Conservation (phyloP, 1,140 invertebrate species). For the Drosophila kepulauana region DNA sequence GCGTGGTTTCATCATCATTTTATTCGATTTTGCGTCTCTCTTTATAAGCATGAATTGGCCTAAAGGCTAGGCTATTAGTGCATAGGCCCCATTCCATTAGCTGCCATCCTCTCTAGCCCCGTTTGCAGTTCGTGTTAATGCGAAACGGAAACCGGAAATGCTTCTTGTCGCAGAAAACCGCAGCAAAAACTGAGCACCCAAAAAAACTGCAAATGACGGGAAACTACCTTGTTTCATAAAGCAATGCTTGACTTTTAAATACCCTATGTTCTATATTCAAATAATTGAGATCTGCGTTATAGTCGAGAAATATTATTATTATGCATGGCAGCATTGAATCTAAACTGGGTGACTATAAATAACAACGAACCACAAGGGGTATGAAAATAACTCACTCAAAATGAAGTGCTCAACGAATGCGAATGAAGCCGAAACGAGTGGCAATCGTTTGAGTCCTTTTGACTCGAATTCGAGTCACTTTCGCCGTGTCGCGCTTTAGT, state of each 20-base stretch:
- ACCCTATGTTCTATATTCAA: neutral
- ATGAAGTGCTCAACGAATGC: conserved; percentile 21
- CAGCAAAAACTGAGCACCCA: conserved; percentile 43
- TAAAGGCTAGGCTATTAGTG: neutral
- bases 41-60: conserved; percentile 34
- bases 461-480: conserved; percentile 27
- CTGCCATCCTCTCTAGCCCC: neutral
- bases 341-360: neutral
- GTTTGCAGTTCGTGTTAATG: conserved; percentile 40
- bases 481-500: conserved; percentile 48
- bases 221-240: conserved; percentile 15
- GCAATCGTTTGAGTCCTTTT: conserved; percentile 38
- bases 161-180: conserved; percentile 54
- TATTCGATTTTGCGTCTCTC: conserved; percentile 18
- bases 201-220: conserved; percentile 57
- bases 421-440: conserved; percentile 38
- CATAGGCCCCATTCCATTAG: neutral
- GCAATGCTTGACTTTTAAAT: neutral
- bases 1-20: conserved; percentile 50
- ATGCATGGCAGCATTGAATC: neutral
- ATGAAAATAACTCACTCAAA: conserved; percentile 48
- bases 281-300: too few relatives aligned
- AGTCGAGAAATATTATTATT: conserved; percentile 2
- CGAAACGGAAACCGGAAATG: conserved; percentile 69
- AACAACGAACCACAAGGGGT: neutral